Percentiles rank a stretch among this genome's conserved stretches.
phyloP scores from a whole-genome alignment of 1,140 invertebrate genomes.

The Caenorhabditis tropicalis region DNA sequence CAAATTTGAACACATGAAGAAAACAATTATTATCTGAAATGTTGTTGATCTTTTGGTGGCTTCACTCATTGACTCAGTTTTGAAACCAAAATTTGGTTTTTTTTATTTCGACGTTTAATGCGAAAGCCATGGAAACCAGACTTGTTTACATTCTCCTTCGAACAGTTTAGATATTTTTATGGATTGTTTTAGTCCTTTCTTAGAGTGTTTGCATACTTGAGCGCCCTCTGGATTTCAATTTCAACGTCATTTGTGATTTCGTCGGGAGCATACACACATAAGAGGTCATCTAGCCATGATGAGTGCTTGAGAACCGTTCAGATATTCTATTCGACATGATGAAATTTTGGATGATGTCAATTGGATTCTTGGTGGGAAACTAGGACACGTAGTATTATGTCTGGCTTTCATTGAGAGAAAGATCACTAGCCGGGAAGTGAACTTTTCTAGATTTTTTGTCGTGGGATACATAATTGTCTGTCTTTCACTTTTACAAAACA shows the following conservation, averaged over 20 bases:
- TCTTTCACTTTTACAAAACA: background rate
- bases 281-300: conserved; percentile 12
- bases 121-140: background rate
- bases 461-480: background rate
- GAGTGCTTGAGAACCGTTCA: conserved; percentile 27
- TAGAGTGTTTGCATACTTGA: conserved; percentile 23
- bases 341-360: background rate
- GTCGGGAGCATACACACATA: background rate
- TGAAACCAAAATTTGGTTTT: no score
- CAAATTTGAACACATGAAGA: no score
- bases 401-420: no score
- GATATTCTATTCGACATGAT: background rate
- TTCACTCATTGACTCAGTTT: no score
- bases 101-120: background rate
- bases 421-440: no score
- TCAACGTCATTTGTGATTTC: conserved; percentile 36
- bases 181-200: background rate
- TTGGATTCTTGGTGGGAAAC: no score
- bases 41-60: no score
- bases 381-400: no score
- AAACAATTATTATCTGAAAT: no score
- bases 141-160: background rate
- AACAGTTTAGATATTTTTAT: no score
- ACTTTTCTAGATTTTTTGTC: no score
- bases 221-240: conserved; percentile 28